Evolutionary conservation across 2,797 vertebrate genomes (phyloP).

Genomic region (Mareca penelope): DNA sequence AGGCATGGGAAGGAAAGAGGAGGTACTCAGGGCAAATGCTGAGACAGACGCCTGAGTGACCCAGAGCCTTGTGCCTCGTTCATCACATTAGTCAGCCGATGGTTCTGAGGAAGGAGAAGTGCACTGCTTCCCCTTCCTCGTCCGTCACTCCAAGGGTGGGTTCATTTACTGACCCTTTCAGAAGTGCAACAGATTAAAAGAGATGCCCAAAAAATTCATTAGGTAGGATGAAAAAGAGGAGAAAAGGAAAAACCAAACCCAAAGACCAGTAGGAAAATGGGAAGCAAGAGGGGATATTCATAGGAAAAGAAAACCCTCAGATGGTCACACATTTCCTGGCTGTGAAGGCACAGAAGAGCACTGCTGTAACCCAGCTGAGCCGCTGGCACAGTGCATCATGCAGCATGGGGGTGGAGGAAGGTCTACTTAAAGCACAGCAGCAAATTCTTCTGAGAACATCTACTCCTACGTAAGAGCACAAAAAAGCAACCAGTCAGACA

Average conservation of each 20-base stretch:
- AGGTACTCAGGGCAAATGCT: neutral
- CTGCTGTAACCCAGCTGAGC: neutral
- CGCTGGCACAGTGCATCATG: rapidly evolving
- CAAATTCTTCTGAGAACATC: neutral
- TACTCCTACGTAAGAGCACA: neutral
- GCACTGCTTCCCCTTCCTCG: neutral
- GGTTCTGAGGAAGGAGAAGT: conserved; percentile 30
- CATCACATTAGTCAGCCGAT: neutral
- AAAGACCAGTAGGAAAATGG: neutral
- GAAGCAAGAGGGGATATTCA: neutral
- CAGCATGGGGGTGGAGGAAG: neutral
- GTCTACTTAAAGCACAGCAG: neutral
- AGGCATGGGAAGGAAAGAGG: neutral
- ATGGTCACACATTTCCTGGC: neutral
- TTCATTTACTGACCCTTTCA: neutral
- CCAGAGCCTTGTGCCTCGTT: neutral
- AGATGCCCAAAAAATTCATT: neutral
- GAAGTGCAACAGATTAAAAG: neutral
- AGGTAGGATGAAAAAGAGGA: neutral
- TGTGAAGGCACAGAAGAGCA: neutral
- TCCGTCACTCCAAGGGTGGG: neutral
- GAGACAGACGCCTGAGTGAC: neutral
- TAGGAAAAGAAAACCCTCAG: neutral
- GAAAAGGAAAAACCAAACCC: neutral
- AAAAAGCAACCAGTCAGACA: neutral